A percentile compares a stretch with the other conserved stretches of the same genome.
Evolutionary conservation across 2,113 vertebrate species (phyloP).

Genomic region (Nestor notabilis): DNA sequence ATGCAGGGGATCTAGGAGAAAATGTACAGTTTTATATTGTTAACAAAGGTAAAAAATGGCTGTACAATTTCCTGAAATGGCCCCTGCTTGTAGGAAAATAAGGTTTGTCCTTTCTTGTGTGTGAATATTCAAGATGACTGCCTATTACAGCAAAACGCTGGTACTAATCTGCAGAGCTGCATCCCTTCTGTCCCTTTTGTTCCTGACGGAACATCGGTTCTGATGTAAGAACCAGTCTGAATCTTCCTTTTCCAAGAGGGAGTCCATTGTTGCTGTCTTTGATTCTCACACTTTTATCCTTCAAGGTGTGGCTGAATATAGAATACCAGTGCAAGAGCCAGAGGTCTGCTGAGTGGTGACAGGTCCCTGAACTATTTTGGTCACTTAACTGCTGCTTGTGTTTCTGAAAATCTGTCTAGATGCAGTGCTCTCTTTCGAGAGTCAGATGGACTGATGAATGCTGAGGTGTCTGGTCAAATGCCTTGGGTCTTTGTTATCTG

Average conservation of each 20-base stretch:
- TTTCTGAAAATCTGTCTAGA: background rate
- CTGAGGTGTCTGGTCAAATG: background rate
- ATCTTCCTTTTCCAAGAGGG: background rate
- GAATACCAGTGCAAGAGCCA: background rate
- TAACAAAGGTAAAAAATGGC: background rate
- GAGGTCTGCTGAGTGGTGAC: background rate
- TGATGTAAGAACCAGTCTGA: background rate
- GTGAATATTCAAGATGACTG: background rate
- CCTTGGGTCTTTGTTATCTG: background rate
- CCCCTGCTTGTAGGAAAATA: background rate
- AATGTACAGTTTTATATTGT: background rate
- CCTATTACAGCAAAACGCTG: background rate
- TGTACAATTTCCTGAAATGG: background rate
- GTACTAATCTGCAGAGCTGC: background rate
- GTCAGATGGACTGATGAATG: background rate
- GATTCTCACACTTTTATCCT: background rate
- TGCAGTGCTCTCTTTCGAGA: background rate
- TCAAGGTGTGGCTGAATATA: background rate
- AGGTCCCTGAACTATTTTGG: background rate
- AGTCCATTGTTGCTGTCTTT: background rate
- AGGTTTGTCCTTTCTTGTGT: background rate
- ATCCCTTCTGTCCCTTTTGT: background rate
- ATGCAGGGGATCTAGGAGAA: background rate
- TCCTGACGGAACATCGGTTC: background rate
- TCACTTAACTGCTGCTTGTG: background rate